Evolutionary conservation across 2,888 invertebrate genomes (phyloP).

Genomic region (Acleris literana): DNA sequence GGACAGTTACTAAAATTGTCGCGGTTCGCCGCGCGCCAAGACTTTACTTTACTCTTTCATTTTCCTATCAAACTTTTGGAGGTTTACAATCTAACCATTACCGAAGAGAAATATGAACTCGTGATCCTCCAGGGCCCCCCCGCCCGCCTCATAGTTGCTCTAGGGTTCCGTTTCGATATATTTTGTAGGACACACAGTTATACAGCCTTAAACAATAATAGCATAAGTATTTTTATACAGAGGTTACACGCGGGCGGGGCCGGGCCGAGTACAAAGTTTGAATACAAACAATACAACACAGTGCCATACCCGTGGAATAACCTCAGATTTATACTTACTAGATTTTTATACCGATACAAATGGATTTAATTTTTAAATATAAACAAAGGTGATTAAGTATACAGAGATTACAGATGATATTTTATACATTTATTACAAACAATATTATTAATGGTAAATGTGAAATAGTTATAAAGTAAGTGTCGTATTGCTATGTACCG

Average conservation of each 20-base stretch:
- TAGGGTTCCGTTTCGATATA: slow-evolving; percentile 63
- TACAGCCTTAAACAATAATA: slow-evolving; percentile 80
- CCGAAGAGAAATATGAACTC: slow-evolving; percentile 70
- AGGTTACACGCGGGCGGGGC: slow-evolving; percentile 54
- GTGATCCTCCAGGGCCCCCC: slow-evolving; percentile 72
- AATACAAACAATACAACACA: slow-evolving; percentile 72
- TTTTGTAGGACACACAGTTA: slow-evolving; percentile 41
- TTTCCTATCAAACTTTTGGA: slow-evolving; percentile 84
- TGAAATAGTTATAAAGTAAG: slow-evolving; percentile 80
- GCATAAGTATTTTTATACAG: slow-evolving; percentile 82
- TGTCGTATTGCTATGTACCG: slow-evolving; percentile 61
- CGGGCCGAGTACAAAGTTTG: slow-evolving; percentile 74
- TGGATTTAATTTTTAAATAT: slow-evolving; percentile 84
- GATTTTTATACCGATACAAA: slow-evolving; percentile 84
- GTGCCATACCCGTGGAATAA: slow-evolving; percentile 81
- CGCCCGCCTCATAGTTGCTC: slow-evolving; percentile 55
- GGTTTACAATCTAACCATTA: slow-evolving; percentile 76
- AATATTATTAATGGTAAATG: slow-evolving; percentile 81
- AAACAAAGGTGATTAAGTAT: slow-evolving; percentile 83
- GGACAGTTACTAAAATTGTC: slow-evolving; percentile 72
- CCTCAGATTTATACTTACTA: slow-evolving; percentile 83
- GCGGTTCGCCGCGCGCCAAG: slow-evolving; percentile 46
- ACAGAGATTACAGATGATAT: slow-evolving; percentile 84
- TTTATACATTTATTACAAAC: slow-evolving; percentile 84
- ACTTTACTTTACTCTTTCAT: slow-evolving; percentile 66